Conservation (phyloP, 2,113 vertebrate species). For the Sander vitreus region DNA sequence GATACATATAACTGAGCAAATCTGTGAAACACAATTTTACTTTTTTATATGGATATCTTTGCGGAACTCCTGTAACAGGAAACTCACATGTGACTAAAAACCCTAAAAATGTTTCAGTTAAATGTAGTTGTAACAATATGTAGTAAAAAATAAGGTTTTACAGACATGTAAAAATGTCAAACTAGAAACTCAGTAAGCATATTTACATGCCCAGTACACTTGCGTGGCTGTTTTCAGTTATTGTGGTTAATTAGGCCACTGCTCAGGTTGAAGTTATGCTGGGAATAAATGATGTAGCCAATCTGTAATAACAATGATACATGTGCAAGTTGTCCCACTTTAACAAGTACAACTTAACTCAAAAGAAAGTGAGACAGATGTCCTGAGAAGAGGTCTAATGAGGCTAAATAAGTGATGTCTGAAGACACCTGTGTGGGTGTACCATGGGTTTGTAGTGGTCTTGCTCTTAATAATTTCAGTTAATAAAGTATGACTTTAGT, state of each 20-base stretch:
- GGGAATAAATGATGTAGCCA: constrained; percentile 8
- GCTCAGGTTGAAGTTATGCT: constrained; percentile 1
- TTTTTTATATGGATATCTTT: neutral
- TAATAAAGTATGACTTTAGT: neutral
- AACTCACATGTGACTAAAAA: neutral
- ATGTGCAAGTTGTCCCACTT: neutral
- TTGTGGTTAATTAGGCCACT: neutral
- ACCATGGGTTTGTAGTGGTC: neutral
- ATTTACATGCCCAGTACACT: constrained; percentile 7
- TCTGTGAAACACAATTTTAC: neutral
- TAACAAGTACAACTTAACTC: constrained; percentile 8
- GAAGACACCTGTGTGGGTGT: neutral
- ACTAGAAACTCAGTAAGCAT: neutral
- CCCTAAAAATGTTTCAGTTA: neutral
- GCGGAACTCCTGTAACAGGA: neutral
- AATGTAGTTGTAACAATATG: neutral
- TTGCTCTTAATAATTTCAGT: neutral
- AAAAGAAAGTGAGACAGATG: neutral
- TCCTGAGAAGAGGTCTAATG: neutral
- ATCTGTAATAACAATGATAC: neutral
- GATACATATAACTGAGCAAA: constrained; percentile 4
- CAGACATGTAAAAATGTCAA: neutral
- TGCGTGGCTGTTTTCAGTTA: constrained; percentile 8
- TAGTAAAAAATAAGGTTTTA: too few relatives aligned
- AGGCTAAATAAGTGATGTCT: too few relatives aligned